These are phyloP conservation scores for Tridacna gigas DNA, from an alignment of 2,888 invertebrate species.

Conservation along the genomic window DNA sequence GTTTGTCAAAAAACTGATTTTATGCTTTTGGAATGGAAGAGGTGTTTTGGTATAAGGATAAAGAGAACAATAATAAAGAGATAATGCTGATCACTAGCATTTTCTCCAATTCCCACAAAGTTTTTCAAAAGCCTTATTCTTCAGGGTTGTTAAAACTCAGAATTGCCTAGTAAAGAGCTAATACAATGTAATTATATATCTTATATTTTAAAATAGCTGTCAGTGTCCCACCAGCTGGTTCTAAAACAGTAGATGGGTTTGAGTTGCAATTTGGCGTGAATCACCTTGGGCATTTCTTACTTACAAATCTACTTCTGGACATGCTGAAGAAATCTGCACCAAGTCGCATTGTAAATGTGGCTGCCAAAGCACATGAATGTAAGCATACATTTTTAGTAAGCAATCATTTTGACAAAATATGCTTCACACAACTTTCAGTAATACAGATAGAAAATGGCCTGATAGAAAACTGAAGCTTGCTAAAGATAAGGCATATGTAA, in stretches of 20 bases:
- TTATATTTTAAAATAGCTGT: neutral
- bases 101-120: neutral
- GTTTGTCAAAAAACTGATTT: no score
- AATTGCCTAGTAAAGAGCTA: no score
- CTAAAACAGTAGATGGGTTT: slow-evolving; percentile 74
- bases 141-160: no score
- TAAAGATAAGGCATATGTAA: no score
- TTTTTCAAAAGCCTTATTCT: neutral
- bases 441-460: no score
- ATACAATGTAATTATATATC: no score
- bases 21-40: no score
- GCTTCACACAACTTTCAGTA: no score
- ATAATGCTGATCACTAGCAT: neutral
- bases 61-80: no score
- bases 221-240: slow-evolving; percentile 22
- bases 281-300: slow-evolving; percentile 79
- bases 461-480: no score
- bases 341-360: slow-evolving; percentile 77
- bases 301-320: slow-evolving; percentile 78
- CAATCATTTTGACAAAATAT: no score
- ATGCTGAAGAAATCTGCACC: slow-evolving; percentile 72
- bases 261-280: slow-evolving; percentile 78
- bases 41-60: no score
- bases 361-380: slow-evolving; percentile 71
- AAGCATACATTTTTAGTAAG: slow-evolving; percentile 31